Conservation (phyloP, 2,113 vertebrate species). For the Eublepharis macularius region DNA sequence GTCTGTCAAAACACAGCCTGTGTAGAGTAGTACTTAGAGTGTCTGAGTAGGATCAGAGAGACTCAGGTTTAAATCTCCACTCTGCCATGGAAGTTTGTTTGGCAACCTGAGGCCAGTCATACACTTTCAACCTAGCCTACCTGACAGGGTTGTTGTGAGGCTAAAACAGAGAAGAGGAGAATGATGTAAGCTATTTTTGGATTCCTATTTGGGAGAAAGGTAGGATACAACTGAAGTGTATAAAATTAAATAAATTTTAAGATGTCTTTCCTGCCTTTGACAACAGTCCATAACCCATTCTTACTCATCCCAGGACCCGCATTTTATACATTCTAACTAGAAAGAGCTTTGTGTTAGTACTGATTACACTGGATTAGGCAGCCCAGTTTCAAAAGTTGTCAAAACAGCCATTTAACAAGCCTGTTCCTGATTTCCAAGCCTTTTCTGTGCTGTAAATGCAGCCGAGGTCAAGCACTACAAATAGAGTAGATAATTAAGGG, state of each 20-base stretch:
- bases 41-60: no score
- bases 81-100: no score
- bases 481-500: slow-evolving; percentile 58
- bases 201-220: no score
- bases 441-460: slow-evolving; percentile 3
- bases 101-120: no score
- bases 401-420: slow-evolving; percentile 26
- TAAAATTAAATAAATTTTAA: not conserved
- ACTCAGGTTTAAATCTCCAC: no score
- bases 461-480: slow-evolving; percentile 57
- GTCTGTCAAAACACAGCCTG: no score
- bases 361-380: not conserved
- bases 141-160: no score
- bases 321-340: not conserved
- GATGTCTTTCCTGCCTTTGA: not conserved
- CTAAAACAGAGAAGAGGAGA: no score
- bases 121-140: no score
- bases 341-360: not conserved
- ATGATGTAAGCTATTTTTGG: no score
- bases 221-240: no score
- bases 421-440: slow-evolving; percentile 24
- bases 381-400: slow-evolving; percentile 16
- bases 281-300: not conserved
- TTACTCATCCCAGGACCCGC: not conserved
- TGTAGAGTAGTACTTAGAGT: no score